A percentile compares a stretch with the other conserved stretches of the same genome.
phyloP scores from a whole-genome alignment of 2,888 invertebrate genomes.

The Ennomos quercinarius region DNA sequence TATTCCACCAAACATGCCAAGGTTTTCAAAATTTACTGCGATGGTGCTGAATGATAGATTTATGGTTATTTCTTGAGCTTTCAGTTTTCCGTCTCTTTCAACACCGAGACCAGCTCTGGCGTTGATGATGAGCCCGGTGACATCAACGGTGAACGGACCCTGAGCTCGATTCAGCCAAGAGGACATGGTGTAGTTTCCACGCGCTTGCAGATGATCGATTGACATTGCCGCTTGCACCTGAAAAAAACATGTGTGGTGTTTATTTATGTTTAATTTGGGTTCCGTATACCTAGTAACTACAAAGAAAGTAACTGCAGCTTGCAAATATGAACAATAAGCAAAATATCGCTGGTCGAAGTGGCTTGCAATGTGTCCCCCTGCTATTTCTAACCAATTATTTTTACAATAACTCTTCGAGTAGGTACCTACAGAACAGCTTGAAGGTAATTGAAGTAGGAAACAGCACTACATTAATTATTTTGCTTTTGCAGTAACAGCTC shows the following conservation, averaged over 20 bases:
- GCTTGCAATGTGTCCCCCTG: too few species aligned
- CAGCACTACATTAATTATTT: too few species aligned
- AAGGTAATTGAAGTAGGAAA: too few species aligned
- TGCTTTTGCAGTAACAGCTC: too few species aligned
- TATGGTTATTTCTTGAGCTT: conserved; percentile 91
- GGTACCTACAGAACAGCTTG: too few species aligned
- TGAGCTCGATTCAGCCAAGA: conserved; percentile 88
- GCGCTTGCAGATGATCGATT: conserved; percentile 89
- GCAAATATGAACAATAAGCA: too few species aligned
- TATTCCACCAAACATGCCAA: conserved; percentile 90
- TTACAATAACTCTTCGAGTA: too few species aligned
- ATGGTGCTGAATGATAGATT: conserved; percentile 91
- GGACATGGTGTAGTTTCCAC: conserved; percentile 90
- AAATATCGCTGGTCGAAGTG: too few species aligned
- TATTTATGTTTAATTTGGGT: too few species aligned
- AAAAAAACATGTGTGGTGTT: conserved; percentile 37
- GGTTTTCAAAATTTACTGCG: conserved; percentile 92
- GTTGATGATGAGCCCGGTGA: conserved; percentile 89
- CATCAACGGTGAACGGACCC: conserved; percentile 92
- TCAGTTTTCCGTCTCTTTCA: conserved; percentile 90
- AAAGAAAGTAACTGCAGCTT: too few species aligned
- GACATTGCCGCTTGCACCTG: conserved; percentile 90
- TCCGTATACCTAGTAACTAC: too few species aligned
- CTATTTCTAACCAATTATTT: too few species aligned
- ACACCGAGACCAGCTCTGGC: conserved; percentile 90